Percentiles rank a stretch among this genome's conserved stretches.
These are phyloP conservation scores for Villa cingulata DNA, from an alignment of 2,888 invertebrate genomes.

Conservation along the genomic window DNA sequence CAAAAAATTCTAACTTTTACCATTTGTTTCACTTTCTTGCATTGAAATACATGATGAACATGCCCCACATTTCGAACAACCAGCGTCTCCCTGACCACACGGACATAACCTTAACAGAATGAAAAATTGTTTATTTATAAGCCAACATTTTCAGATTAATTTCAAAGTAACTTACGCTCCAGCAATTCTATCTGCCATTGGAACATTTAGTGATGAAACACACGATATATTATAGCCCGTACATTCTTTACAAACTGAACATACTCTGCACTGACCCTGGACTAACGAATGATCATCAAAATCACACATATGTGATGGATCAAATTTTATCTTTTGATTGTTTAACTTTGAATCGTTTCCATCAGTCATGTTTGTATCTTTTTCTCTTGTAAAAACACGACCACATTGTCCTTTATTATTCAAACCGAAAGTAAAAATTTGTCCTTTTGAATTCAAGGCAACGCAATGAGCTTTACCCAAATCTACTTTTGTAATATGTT, in stretches of 20 bases:
- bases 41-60: conserved; percentile 70
- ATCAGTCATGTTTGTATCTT: conserved; percentile 39
- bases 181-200: conserved; percentile 65
- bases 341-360: conserved; percentile 7
- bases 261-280: conserved; percentile 39
- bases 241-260: conserved; percentile 82
- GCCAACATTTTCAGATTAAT: too few relatives aligned
- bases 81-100: conserved; percentile 90
- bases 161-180: conserved; percentile 58
- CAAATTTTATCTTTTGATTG: conserved; percentile 23
- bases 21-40: conserved; percentile 31
- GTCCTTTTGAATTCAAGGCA: conserved; percentile 73
- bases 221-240: conserved; percentile 85
- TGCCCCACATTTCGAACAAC: conserved; percentile 83
- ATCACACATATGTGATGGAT: conserved; percentile 35
- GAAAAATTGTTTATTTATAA: not conserved
- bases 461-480: conserved; percentile 96
- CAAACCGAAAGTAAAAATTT: conserved; percentile 89
- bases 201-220: conserved; percentile 46
- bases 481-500: conserved; percentile 58
- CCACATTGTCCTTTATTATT: conserved; percentile 98
- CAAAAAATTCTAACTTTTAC: conserved; percentile 16
- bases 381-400: conserved; percentile 55
- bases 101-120: conserved; percentile 92
- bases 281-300: conserved; percentile 41